Evolutionary conservation across 2,113 vertebrate genomes (phyloP), one percentile per base, ranked within the genome.

Genomic region (Syrrhaptes paradoxus): DNA sequence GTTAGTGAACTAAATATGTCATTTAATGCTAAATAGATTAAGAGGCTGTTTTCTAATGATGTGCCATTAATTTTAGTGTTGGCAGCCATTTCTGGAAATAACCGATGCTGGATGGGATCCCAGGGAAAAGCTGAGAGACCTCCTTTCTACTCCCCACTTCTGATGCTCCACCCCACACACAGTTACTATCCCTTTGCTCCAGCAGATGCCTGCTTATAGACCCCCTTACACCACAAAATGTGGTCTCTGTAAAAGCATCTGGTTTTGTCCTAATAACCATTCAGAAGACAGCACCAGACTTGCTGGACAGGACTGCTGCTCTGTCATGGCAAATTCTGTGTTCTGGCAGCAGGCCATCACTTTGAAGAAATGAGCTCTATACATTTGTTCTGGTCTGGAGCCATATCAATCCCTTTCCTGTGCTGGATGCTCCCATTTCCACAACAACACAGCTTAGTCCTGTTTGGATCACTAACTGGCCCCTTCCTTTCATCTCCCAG

Each of bases 21-120:
- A 61, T 79, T 76, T 78, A 76, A 74, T 17, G 9, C 67, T 85
- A 83, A 92, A 66, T 74, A 93, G 54, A 77, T 92, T 66, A 71
- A 90, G 29, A 84, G 31, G 4, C 78, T 89, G 14, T 3, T 71
- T 94, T 92, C 62, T 90, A 85, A 62, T 85, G 26, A 55, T 65
- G 45, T 82, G 32, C n/a, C 19, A 24, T 87, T 95, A 66, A 74
- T 92, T 96, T 89, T 85, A 93, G 18, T 59, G 12, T 67, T 96
- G 74, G 5, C 83, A 83, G 1, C 41, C 41, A 13, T 89, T 93
- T 92, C 83, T 94, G 67, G 26, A 93, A 96, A 58, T 90, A 43
- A 18, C 55, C 76, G 10, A 26, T 76, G 17, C 73, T 96, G 91
- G 38, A 80, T 51, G 9, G 6, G 20, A 74, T 85, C 51, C 74